Evolutionary conservation across 2,888 invertebrate species (phyloP), one percentile per base, ranked within the genome.

Genomic region (Priocnemis perturbator): DNA sequence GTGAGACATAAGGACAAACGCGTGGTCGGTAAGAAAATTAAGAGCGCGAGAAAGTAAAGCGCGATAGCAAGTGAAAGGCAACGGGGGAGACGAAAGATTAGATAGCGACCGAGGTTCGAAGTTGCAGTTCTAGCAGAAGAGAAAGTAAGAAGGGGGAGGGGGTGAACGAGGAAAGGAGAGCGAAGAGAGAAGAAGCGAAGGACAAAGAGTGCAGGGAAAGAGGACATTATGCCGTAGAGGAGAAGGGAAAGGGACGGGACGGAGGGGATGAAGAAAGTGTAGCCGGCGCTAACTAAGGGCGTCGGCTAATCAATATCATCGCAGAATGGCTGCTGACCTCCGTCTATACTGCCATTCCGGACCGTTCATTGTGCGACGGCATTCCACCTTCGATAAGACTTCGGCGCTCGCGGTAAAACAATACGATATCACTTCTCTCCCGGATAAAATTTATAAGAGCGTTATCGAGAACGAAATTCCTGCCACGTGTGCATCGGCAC

Each of bases 301-400:
- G 88, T 88, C 87, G 87, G 86, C 88, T 88, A 88, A 88, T 88
- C 88, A 88, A 88, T 88, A 88, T 88, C 85, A 85, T 86, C 86
- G 83, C 82, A 77, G 83, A 85, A 86, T 85, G 86, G 85, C 84
- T 83, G 83, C 83, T 82, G 80, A 80, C 80, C 80, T 79, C 77
- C 69, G 69, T 67, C 71, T 67, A 67, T 37, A 37, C 37, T 37
- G 37, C 70, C 65, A 70, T 60, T 61, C 60, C 70, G 73, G 72
- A 77, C 71, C 74, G 60, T 71, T 69, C 59, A 69, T 77, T 75
- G 71, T 76, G 52, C 73, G 37, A 64, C 69, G 74, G 37, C 37
- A 11, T 37, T 37, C 37, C 37, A 37, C 37, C 37, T 37, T 37
- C 37, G 11, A 37, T 37, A 37, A 37, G 37, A 11, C 37, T 3